Evolutionary conservation across 2,797 vertebrate genomes (phyloP), one percentile per base, ranked within the genome.

Genomic region (Limnodromus scolopaceus): DNA sequence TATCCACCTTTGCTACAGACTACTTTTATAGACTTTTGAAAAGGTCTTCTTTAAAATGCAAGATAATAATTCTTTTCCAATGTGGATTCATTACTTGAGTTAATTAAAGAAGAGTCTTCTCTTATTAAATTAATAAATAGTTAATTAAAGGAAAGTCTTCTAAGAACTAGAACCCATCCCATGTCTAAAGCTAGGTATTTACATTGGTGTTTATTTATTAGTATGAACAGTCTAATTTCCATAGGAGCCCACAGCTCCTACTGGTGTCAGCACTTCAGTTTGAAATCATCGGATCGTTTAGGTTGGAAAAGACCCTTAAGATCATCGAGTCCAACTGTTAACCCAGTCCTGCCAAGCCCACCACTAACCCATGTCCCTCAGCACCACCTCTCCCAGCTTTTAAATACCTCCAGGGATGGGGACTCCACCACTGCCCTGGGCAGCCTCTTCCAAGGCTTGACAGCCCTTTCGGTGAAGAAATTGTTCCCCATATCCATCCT

Each of bases 191-290:
- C 11, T 25, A 75, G 16, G 30, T 25, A 69, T 75, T 75, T 46
- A 78, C 38, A 23, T 75, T 38, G 45, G 11, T 27, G 6, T 54
- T 80, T 54, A 28, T 4, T 63, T 39, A 77, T 25, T 63, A 45
- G 66, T 16, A 65, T 0, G 71, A 58, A 36, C 5, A 61, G 9
- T 6, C 30, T 75, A 30, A 53, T 48, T 79, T 89, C 58, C 27
- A 69, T 9, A 1, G 0, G 10, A 27, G 38, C 0, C 2, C 41
- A n/a, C 9, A 90, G 16, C 13, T 83, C 32, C 32, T 34, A 28
- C n/a, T 39, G 38, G 70, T 9, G 27, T n/a, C 41, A 91, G 23
- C 25, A 43, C 36, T 39, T 11, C 45, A 36, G 46, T 65, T 1
- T 48, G 66, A 68, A 75, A 76, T 24, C 55, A 36, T 5, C 24